phyloP scores from a whole-genome alignment of 2,888 invertebrate species.

The Orchesella flavescens region DNA sequence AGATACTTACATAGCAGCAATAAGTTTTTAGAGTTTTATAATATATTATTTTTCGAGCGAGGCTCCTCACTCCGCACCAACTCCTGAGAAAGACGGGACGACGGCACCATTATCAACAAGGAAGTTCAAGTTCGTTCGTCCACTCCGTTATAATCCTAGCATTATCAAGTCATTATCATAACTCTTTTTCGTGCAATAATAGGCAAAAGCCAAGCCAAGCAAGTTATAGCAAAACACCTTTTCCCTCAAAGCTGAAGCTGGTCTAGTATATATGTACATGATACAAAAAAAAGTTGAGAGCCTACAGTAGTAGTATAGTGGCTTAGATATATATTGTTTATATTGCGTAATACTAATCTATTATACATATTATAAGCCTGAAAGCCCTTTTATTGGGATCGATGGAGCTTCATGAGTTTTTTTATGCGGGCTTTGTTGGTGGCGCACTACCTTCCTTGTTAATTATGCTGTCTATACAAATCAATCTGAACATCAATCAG shows the following conservation, averaged over 20 bases:
- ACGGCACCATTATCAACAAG: constrained; percentile 43
- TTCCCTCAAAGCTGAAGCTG: background rate
- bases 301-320: too few species aligned
- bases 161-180: constrained; percentile 51
- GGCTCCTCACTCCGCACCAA: constrained; percentile 34
- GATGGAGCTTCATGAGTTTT: constrained; percentile 8
- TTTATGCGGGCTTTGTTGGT: constrained; percentile 41
- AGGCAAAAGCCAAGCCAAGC: background rate
- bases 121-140: constrained; percentile 60
- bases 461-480: constrained; percentile 57
- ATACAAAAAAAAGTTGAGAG: background rate
- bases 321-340: background rate
- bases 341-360: background rate
- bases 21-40: too few species aligned
- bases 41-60: background rate
- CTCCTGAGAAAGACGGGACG: constrained; percentile 45
- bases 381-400: background rate
- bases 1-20: background rate
- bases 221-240: background rate
- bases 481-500: constrained; percentile 52
- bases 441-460: constrained; percentile 42
- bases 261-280: too few species aligned
- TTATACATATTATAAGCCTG: background rate
- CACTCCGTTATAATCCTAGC: constrained; percentile 58
- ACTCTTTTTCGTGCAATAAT: constrained; percentile 33